Evolutionary conservation across 2,797 vertebrate species (phyloP).

Genomic region (Gambelia wislizenii): DNA sequence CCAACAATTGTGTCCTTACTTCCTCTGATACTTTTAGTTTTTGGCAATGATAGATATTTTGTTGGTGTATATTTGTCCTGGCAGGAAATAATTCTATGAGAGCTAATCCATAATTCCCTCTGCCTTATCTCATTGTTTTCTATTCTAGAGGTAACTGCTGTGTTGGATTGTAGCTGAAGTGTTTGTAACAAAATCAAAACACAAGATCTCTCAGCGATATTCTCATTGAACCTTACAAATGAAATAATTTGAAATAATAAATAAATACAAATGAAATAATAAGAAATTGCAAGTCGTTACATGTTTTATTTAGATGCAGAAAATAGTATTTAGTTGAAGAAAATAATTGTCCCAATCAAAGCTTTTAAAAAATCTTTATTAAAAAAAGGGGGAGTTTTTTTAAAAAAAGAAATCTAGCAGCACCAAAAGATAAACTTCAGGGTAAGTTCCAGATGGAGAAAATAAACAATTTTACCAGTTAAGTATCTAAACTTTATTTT

Average conservation of each 20-base stretch:
- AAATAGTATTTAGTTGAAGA: background rate
- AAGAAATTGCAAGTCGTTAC: background rate
- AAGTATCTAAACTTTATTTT: background rate
- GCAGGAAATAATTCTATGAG: background rate
- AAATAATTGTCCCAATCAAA: background rate
- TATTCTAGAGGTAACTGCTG: background rate
- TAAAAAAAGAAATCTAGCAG: no score
- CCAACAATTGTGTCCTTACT: background rate
- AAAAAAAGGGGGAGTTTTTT: no score
- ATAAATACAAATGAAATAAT: background rate
- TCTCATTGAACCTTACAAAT: background rate
- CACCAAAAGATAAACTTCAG: background rate
- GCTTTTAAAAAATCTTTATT: background rate
- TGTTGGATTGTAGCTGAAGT: background rate
- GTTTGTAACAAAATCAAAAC: background rate
- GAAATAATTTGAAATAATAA: background rate
- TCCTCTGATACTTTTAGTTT: background rate
- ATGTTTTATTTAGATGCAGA: background rate
- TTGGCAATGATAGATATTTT: background rate
- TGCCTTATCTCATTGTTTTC: background rate
- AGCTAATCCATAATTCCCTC: background rate
- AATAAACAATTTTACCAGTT: background rate
- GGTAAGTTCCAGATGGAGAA: conserved; percentile 13
- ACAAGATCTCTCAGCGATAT: background rate
- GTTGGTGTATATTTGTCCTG: background rate